These are phyloP conservation scores for Argyrosomus japonicus DNA, from an alignment of 2,113 vertebrate species.

Conservation along the genomic window DNA sequence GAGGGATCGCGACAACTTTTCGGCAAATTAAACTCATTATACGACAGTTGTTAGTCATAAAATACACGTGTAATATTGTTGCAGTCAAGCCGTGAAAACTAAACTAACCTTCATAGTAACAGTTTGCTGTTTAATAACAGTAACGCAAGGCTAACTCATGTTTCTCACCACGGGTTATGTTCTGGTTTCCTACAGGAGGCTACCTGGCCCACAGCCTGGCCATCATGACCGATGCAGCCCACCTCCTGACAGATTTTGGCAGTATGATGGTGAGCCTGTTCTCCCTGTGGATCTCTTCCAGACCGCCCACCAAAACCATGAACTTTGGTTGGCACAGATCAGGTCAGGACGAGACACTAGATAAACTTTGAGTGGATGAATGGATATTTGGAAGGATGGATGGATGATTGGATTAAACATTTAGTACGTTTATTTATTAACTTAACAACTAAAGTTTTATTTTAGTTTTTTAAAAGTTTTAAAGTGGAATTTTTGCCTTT, in stretches of 20 bases:
- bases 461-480: no score
- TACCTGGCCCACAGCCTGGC: slow-evolving; percentile 97
- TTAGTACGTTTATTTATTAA: background rate
- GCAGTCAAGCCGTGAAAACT: no score
- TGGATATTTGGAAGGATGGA: background rate
- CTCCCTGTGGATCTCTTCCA: slow-evolving; percentile 95
- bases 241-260: slow-evolving; percentile 94
- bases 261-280: slow-evolving; percentile 97
- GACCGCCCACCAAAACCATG: slow-evolving; percentile 92
- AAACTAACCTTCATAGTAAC: no score
- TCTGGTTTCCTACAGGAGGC: slow-evolving; percentile 84
- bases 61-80: no score
- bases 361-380: background rate
- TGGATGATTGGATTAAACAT: background rate
- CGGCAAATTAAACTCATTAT: no score
- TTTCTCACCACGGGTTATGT: background rate
- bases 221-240: slow-evolving; percentile 96
- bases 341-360: slow-evolving; percentile 80
- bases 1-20: no score
- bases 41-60: no score
- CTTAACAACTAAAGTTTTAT: no score
- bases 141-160: background rate
- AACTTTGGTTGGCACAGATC: slow-evolving; percentile 97
- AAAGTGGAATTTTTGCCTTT: no score
- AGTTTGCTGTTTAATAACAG: no score